Percentiles rank a stretch among this genome's conserved stretches.
Evolutionary conservation across 2,113 vertebrate genomes (phyloP).

Genomic region (Clarias gariepinus): DNA sequence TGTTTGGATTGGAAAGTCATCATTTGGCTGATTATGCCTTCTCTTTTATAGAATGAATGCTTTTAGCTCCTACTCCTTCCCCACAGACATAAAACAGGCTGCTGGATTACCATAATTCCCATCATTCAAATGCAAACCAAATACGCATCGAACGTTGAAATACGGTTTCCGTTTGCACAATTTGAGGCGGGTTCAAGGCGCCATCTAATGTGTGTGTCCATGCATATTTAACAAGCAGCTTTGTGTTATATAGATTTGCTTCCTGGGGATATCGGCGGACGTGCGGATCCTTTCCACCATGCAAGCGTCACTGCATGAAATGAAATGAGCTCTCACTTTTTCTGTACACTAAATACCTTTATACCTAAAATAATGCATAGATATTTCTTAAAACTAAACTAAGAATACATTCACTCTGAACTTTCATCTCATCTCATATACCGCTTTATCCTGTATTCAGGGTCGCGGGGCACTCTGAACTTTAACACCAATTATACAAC

Average conservation of each 20-base stretch:
- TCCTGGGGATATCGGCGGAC: not conserved
- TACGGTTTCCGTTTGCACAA: slow-evolving; percentile 30
- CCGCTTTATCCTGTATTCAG: too few species aligned
- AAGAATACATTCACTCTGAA: not conserved
- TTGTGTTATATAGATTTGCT: not conserved
- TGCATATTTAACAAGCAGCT: slow-evolving; percentile 42
- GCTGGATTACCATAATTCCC: slow-evolving; percentile 54
- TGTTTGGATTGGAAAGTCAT: slow-evolving; percentile 58
- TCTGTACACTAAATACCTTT: too few species aligned
- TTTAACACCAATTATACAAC: not conserved
- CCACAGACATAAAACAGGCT: slow-evolving; percentile 48
- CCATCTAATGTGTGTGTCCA: slow-evolving; percentile 33
- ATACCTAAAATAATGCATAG: too few species aligned
- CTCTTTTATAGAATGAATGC: slow-evolving; percentile 46
- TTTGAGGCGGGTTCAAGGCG: slow-evolving; percentile 29
- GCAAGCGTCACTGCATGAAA: not conserved
- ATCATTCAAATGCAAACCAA: slow-evolving; percentile 58
- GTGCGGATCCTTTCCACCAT: not conserved
- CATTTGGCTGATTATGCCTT: slow-evolving; percentile 51
- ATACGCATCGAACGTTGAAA: slow-evolving; percentile 44
- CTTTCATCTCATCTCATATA: not conserved
- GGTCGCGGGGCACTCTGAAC: not conserved
- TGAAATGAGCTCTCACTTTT: not conserved
- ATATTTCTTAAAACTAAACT: too few species aligned
- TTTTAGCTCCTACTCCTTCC: slow-evolving; percentile 36